A percentile compares a stretch with the other conserved stretches of the same genome.
Evolutionary conservation across 2,888 invertebrate species (phyloP).

Genomic region (Drosophila melanocephala): DNA sequence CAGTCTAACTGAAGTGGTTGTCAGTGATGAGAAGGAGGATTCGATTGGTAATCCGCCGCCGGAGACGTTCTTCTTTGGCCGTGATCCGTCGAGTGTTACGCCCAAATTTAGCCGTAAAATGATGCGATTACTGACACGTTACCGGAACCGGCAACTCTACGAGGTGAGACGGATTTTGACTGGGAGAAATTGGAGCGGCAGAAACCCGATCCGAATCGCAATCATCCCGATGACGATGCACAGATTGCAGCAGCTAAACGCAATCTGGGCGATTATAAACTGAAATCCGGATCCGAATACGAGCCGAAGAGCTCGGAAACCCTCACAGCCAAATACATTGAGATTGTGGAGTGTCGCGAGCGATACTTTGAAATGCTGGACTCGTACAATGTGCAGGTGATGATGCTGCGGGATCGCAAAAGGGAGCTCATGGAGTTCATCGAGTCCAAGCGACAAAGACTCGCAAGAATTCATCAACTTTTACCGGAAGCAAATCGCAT

Average conservation of each 20-base stretch:
- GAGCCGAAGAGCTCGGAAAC: conserved; percentile 87
- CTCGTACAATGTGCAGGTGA: conserved; percentile 86
- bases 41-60: conserved; percentile 64
- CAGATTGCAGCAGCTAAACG: conserved; percentile 89
- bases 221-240: conserved; percentile 90
- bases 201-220: conserved; percentile 88
- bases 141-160: conserved; percentile 86
- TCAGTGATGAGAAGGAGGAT: conserved; percentile 69
- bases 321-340: conserved; percentile 87
- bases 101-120: conserved; percentile 86
- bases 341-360: conserved; percentile 88
- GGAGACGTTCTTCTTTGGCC: conserved; percentile 81
- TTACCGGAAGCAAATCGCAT: conserved; percentile 86
- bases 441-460: conserved; percentile 70
- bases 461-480: conserved; percentile 87
- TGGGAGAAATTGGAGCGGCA: conserved; percentile 89
- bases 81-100: conserved; percentile 82
- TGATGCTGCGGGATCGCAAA: conserved; percentile 85
- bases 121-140: conserved; percentile 86
- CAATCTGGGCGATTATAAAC: conserved; percentile 92
- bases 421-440: conserved; percentile 84
- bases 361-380: conserved; percentile 86
- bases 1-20: conserved; percentile 64
- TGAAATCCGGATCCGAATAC: conserved; percentile 90
- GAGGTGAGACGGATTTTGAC: conserved; percentile 86